These are phyloP conservation scores for Palythoa grandiflora DNA, from an alignment of 92 coral and sea anemone species.

Conservation along the genomic window DNA sequence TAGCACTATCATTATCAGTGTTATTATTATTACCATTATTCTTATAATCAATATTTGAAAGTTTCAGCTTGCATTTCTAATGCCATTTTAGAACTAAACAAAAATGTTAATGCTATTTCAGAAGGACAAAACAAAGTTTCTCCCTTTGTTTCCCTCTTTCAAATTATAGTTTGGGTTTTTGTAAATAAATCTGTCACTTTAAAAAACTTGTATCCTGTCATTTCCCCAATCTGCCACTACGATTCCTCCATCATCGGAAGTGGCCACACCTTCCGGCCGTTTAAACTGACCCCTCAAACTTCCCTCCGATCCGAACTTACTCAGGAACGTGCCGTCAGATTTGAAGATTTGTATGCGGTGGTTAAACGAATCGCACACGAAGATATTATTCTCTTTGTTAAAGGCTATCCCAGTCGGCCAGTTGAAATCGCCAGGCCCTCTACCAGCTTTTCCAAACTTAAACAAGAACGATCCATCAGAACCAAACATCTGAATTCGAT, in stretches of 20 bases:
- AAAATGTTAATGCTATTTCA: too few species aligned
- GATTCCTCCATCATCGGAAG: slow-evolving; percentile 71
- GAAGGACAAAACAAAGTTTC: too few species aligned
- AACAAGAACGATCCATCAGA: slow-evolving; percentile 82
- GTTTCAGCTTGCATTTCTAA: too few species aligned
- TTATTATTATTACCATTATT: too few species aligned
- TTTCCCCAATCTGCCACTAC: slow-evolving; percentile 98
- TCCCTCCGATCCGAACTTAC: slow-evolving; percentile 86
- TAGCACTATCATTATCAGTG: too few species aligned
- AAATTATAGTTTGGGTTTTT: background rate
- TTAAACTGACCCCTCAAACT: slow-evolving; percentile 80
- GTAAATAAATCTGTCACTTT: background rate
- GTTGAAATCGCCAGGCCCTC: slow-evolving; percentile 85
- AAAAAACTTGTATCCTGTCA: slow-evolving; percentile 92
- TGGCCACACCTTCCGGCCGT: slow-evolving; percentile 92
- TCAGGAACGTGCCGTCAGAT: slow-evolving; percentile 82
- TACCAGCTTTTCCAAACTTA: slow-evolving; percentile 89
- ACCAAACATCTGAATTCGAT: slow-evolving; percentile 92
- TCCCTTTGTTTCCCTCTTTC: background rate
- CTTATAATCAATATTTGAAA: too few species aligned
- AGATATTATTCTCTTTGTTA: slow-evolving; percentile 78
- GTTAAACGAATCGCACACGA: slow-evolving; percentile 96
- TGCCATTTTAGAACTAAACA: too few species aligned
- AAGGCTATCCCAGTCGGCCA: slow-evolving; percentile 98
- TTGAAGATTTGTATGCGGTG: slow-evolving; percentile 91